Base-by-base conservation (phyloP, 2,888 invertebrate species). In the Lasiommata megera region DNA sequence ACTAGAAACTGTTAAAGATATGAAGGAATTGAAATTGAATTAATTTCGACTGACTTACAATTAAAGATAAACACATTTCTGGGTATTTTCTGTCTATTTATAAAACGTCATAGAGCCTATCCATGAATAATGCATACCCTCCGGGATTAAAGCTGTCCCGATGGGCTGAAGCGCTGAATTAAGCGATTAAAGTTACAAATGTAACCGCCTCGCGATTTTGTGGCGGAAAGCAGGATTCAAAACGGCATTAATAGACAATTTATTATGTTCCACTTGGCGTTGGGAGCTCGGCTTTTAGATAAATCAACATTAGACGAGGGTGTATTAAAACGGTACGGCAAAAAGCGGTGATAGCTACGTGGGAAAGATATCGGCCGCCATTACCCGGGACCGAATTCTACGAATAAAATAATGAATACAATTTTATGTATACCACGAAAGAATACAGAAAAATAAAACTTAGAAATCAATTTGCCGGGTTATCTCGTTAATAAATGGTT, bases 41-140 rank as follows among this genome's bases (percentile, higher is more conserved):
- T n/a, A n/a, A n/a, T n/a, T n/a, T n/a, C n/a, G n/a, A n/a, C n/a
- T n/a, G n/a, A n/a, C n/a, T n/a, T n/a, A 28, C 28, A 28, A 28
- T 28, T 6, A 28, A 28, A 28, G 5, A 9, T 5, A 7, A 34
- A 34, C 34, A 34, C 34, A 1, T 23, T 23, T 23, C 2, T 23
- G 23, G 5, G 2, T 23, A 23, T 34, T 3, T 11, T 11, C 34
- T 11, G 34, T 34, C 34, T 34, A 34, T 34, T 34, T 34, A 34
- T 3, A 34, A 11, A 34, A 34, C 34, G 11, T 34, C 34, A 34
- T 34, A 34, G 3, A 29, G 51, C 38, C 51, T 38, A 43, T 51
- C 53, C 56, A 56, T 61, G 56, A 61, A 61, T 62, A 58, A 61
- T 61, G 58, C 52, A 61, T 50, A 29, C 51, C 52, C 28, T 23